Percentiles rank a stretch among this genome's conserved stretches.
phyloP scores from a whole-genome alignment of 92 coral and sea anemone genomes.

The Galaxea fascicularis region DNA sequence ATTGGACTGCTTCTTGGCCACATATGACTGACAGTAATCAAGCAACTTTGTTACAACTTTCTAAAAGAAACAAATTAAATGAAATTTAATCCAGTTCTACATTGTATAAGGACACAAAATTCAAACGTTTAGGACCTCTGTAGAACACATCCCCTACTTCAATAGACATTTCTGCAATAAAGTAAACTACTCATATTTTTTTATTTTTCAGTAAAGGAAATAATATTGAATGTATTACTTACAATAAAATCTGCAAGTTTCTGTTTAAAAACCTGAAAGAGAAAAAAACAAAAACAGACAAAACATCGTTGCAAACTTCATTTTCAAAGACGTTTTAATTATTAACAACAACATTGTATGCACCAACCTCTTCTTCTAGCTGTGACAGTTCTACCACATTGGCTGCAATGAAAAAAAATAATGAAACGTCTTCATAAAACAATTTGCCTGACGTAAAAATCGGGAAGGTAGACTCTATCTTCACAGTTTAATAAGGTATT shows the following conservation, averaged over 20 bases:
- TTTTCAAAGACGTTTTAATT: not conserved
- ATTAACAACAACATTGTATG: not conserved
- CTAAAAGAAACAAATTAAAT: not conserved
- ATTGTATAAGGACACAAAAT: no score
- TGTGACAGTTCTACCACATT: slow-evolving; percentile 87
- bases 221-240: no score
- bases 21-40: slow-evolving; percentile 87
- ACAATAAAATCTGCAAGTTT: slow-evolving; percentile 84
- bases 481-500: not conserved
- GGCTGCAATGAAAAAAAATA: slow-evolving; percentile 60
- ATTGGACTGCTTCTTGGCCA: slow-evolving; percentile 91
- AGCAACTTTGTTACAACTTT: slow-evolving; percentile 85
- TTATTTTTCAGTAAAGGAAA: no score
- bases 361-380: slow-evolving; percentile 81
- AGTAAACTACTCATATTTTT: no score
- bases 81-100: no score
- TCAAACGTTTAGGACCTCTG: no score
- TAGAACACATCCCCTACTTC: no score
- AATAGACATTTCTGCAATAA: no score
- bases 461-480: no score
- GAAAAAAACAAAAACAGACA: not conserved
- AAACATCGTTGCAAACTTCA: not conserved
- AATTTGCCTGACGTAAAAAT: no score
- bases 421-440: no score
- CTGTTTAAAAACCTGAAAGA: slow-evolving; percentile 74